phyloP scores from a whole-genome alignment of 2,888 invertebrate genomes.

The Ctenicera cuprea region DNA sequence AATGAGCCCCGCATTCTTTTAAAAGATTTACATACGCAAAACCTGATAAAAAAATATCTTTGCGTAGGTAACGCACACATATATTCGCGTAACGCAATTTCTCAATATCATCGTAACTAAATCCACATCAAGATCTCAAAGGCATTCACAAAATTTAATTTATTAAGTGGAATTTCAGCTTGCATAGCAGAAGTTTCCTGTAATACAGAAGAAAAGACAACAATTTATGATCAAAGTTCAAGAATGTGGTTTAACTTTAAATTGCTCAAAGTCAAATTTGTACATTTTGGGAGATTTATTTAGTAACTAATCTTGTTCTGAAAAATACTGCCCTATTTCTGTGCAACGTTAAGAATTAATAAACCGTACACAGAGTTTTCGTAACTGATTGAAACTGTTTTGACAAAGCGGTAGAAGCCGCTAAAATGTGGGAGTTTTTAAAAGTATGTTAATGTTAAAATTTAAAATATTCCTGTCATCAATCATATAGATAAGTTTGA shows the following conservation, averaged over 20 bases:
- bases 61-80: background rate
- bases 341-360: background rate
- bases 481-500: slow-evolving; percentile 46
- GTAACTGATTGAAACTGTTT: slow-evolving; percentile 19
- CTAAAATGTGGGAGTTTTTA: slow-evolving; percentile 28
- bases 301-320: slow-evolving; percentile 9
- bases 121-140: slow-evolving; percentile 8
- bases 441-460: slow-evolving; percentile 41
- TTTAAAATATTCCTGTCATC: slow-evolving; percentile 41
- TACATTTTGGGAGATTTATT: slow-evolving; percentile 28
- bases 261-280: slow-evolving; percentile 36
- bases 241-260: slow-evolving; percentile 32
- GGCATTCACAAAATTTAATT: slow-evolving; percentile 15
- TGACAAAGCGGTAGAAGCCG: slow-evolving; percentile 5
- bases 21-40: slow-evolving; percentile 40
- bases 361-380: slow-evolving; percentile 4
- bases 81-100: slow-evolving; percentile 6
- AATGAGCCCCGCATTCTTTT: slow-evolving; percentile 37
- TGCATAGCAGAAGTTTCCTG: slow-evolving; percentile 8
- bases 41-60: slow-evolving; percentile 3
- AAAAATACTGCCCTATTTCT: slow-evolving; percentile 8
- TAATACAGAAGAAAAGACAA: slow-evolving; percentile 31
- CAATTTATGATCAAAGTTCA: slow-evolving; percentile 36
- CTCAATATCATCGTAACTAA: slow-evolving; percentile 10
- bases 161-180: slow-evolving; percentile 23